Evolutionary conservation across 2,113 vertebrate genomes (phyloP).

Genomic region (Chlamydotis undulata): DNA sequence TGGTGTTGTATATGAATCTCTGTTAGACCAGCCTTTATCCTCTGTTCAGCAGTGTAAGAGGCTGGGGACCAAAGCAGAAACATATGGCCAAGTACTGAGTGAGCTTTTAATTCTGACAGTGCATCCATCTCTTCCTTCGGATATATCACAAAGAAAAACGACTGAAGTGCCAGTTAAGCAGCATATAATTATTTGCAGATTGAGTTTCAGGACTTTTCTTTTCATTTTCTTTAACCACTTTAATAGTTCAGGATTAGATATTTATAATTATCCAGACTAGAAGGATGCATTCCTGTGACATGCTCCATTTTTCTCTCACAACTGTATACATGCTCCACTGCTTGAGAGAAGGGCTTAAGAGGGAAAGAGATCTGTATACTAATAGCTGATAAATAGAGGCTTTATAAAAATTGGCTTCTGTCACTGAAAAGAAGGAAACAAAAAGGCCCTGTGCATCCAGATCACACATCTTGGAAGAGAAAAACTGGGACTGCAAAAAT

Average conservation of each 20-base stretch:
- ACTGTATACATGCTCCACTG: background rate
- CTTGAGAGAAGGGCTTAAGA: background rate
- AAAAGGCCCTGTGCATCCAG: background rate
- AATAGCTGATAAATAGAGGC: background rate
- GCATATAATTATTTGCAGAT: constrained; percentile 26
- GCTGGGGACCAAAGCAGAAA: constrained; percentile 42
- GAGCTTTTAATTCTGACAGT: constrained; percentile 27
- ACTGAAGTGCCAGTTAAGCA: background rate
- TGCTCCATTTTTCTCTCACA: background rate
- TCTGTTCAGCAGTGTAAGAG: background rate
- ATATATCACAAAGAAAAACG: background rate
- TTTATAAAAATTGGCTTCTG: background rate
- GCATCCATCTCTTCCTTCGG: constrained; percentile 25
- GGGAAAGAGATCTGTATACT: background rate
- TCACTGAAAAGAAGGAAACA: background rate
- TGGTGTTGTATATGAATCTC: background rate
- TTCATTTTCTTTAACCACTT: background rate
- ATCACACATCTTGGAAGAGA: background rate
- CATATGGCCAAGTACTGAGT: constrained; percentile 19
- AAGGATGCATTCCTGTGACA: background rate
- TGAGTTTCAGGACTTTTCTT: background rate
- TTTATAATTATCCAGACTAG: background rate
- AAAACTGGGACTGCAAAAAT: background rate
- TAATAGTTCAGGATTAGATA: background rate
- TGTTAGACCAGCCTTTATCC: background rate